Evolutionary conservation across 2,888 invertebrate genomes (phyloP).

Genomic region (Aleiodes leptofemur): DNA sequence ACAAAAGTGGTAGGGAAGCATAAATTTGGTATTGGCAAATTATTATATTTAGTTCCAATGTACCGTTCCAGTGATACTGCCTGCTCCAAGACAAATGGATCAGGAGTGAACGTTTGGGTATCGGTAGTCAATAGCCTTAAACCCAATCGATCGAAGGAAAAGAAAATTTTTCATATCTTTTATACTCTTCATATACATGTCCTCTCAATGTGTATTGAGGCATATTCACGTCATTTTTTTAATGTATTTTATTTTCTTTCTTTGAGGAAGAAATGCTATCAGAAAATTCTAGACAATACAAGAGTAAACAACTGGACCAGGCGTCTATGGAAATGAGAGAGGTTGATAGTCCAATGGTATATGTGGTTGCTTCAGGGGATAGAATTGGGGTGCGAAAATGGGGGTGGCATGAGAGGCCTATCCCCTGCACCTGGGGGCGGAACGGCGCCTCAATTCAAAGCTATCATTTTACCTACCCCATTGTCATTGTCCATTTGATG

Average conservation of each 20-base stretch:
- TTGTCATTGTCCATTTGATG: conserved; percentile 17
- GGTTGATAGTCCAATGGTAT: conserved; percentile 55
- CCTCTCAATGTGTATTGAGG: not conserved
- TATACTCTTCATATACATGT: conserved; percentile 16
- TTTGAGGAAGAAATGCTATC: not conserved
- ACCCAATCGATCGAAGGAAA: conserved; percentile 8
- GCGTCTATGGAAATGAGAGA: conserved; percentile 63
- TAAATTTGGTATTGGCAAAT: conserved; percentile 60
- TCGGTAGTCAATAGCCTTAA: conserved; percentile 18
- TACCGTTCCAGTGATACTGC: conserved; percentile 9
- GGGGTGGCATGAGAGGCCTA: conserved; percentile 63
- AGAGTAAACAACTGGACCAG: conserved; percentile 73
- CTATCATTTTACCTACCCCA: conserved; percentile 37
- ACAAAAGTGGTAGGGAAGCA: conserved; percentile 74
- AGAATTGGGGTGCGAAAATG: conserved; percentile 62
- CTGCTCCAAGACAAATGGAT: conserved; percentile 35
- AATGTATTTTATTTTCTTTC: not conserved
- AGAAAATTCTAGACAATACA: conserved; percentile 69
- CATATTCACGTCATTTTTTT: not conserved
- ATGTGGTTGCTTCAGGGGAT: conserved; percentile 58
- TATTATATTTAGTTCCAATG: conserved; percentile 13
- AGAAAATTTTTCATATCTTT: conserved; percentile 5
- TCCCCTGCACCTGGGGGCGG: conserved; percentile 65
- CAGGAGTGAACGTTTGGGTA: conserved; percentile 35
- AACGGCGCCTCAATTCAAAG: conserved; percentile 61